Percentiles rank a stretch among this genome's conserved stretches.
Conservation (phyloP, 2,113 vertebrate genomes). For the Mustela lutreola region DNA sequence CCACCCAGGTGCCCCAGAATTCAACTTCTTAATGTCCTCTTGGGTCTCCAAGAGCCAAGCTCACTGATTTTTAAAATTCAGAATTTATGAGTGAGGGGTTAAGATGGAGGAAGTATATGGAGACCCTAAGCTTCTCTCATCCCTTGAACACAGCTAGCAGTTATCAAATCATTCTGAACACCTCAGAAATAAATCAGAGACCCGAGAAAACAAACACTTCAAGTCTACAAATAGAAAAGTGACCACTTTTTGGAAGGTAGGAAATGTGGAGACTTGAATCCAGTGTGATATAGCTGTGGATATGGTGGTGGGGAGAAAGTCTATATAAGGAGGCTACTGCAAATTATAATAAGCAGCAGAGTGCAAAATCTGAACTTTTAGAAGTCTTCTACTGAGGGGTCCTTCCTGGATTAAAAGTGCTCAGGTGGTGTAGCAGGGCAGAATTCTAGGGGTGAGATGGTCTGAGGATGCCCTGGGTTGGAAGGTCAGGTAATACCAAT, state of each 20-base stretch:
- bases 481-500: background rate
- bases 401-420: background rate
- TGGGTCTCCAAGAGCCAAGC: background rate
- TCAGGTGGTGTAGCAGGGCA: background rate
- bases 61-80: background rate
- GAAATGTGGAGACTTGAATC: background rate
- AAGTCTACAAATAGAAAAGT: background rate
- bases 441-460: background rate
- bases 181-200: background rate
- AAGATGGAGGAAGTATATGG: background rate
- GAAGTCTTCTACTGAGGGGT: background rate
- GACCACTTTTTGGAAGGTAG: background rate
- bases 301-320: background rate
- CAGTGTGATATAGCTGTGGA: background rate
- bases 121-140: background rate
- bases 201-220: background rate
- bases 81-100: background rate
- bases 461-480: background rate
- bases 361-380: background rate
- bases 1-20: too few species aligned
- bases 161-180: background rate
- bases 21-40: background rate
- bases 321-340: background rate
- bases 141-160: background rate
- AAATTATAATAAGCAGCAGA: background rate